phyloP scores from a whole-genome alignment of 2,797 vertebrate genomes.

The Antennarius maculatus region DNA sequence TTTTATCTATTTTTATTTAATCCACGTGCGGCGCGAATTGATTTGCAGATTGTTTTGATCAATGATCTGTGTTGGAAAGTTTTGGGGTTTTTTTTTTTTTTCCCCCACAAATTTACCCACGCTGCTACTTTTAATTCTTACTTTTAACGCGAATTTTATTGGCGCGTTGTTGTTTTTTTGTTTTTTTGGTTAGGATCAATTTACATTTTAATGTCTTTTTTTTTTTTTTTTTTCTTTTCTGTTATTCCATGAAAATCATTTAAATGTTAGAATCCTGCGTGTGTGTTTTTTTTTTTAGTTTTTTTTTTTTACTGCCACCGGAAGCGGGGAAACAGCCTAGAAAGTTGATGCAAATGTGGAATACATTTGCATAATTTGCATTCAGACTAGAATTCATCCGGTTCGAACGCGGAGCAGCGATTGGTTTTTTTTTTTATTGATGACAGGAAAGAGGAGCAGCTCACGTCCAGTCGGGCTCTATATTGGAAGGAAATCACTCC shows the following conservation, averaged over 20 bases:
- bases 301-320: not conserved
- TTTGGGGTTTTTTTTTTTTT: constrained; percentile 5
- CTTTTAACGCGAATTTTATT: not conserved
- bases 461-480: constrained; percentile 65
- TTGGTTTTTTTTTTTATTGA: constrained; percentile 54
- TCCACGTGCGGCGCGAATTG: constrained; percentile 37
- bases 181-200: not conserved
- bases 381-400: too few relatives aligned
- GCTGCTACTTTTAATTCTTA: not conserved
- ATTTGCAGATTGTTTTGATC: constrained; percentile 23
- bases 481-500: constrained; percentile 73
- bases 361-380: too few relatives aligned
- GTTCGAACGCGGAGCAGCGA: too few relatives aligned
- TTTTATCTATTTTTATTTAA: not conserved
- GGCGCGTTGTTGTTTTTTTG: too few relatives aligned
- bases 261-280: too few relatives aligned
- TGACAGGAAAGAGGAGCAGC: constrained; percentile 75
- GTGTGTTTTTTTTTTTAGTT: too few relatives aligned
- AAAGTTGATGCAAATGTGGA: too few relatives aligned
- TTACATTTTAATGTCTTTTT: too few relatives aligned
- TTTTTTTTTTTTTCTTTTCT: too few relatives aligned
- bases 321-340: not conserved
- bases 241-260: too few relatives aligned
- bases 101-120: not conserved
- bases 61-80: constrained; percentile 35